Conservation (phyloP, 2,888 invertebrate species). For the Pilophorus perplexus region DNA sequence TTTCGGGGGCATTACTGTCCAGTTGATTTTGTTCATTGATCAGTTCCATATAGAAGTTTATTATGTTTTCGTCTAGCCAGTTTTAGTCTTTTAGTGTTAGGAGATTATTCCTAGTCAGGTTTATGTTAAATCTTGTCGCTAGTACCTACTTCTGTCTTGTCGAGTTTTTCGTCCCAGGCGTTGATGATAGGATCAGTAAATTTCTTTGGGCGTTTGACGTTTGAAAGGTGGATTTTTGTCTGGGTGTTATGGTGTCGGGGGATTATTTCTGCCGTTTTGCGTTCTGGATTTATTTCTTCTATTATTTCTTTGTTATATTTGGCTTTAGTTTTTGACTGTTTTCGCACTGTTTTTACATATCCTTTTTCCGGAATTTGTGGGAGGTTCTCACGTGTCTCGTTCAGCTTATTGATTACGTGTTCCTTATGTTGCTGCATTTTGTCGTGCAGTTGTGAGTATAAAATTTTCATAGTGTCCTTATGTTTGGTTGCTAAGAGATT, state of each 20-base stretch:
- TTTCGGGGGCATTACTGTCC: background rate
- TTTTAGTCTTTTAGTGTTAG: background rate
- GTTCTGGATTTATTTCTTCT: background rate
- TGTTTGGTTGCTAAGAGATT: background rate
- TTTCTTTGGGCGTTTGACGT: slow-evolving; percentile 8
- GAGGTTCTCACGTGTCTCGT: background rate
- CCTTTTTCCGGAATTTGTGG: slow-evolving; percentile 1
- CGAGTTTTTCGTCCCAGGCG: background rate
- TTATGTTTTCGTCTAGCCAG: slow-evolving; percentile 17
- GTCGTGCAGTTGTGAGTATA: background rate
- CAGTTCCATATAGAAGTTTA: background rate
- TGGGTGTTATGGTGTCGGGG: slow-evolving; percentile 29
- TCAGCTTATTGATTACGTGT: slow-evolving; percentile 1
- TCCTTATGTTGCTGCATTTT: background rate
- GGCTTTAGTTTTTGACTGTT: slow-evolving; percentile 12
- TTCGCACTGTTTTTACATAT: slow-evolving; percentile 4
- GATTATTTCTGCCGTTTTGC: background rate
- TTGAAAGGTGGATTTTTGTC: slow-evolving; percentile 5
- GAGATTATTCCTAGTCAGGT: slow-evolving; percentile 4
- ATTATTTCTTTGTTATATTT: slow-evolving; percentile 12
- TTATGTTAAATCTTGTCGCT: background rate
- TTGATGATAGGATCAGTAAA: background rate
- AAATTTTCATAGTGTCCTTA: slow-evolving; percentile 1
- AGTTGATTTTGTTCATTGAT: background rate
- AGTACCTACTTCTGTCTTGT: background rate